Percentiles rank a stretch among this genome's conserved stretches.
phyloP scores from a whole-genome alignment of 23 tunicate species.

The Corella eumyota region DNA sequence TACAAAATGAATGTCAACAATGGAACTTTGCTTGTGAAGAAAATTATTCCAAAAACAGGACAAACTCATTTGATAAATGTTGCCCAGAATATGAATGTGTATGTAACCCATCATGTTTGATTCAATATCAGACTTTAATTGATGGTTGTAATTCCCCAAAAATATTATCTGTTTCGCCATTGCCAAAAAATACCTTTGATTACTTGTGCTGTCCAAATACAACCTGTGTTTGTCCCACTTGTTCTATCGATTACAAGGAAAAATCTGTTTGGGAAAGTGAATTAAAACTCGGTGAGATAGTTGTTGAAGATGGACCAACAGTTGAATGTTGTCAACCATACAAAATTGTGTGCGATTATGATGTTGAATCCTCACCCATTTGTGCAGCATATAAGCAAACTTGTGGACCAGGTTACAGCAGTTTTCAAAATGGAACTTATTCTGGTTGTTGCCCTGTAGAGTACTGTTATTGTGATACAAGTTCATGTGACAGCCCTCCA shows the following conservation, averaged over 20 bases:
- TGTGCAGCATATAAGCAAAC: slow-evolving; percentile 5
- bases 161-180: no score
- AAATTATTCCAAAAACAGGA: no score
- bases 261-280: slow-evolving; percentile 5
- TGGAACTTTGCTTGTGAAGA: no score
- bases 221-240: no score
- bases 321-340: slow-evolving; percentile 25
- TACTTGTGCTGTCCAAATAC: no score
- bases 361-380: background rate
- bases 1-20: no score
- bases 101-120: slow-evolving; percentile 7
- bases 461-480: slow-evolving; percentile 4
- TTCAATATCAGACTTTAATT: no score
- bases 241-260: slow-evolving; percentile 11
- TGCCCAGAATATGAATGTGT: slow-evolving; percentile 30
- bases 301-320: background rate
- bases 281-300: slow-evolving; percentile 7
- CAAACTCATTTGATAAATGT: no score
- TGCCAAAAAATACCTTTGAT: no score
- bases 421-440: slow-evolving; percentile 2
- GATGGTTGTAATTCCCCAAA: no score
- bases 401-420: slow-evolving; percentile 1
- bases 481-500: slow-evolving; percentile 3
- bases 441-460: slow-evolving; percentile 5
- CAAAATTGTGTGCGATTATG: slow-evolving; percentile 8